These are phyloP conservation scores for Drosophila atripex DNA, from an alignment of 2,888 invertebrate genomes.

Conservation along the genomic window DNA sequence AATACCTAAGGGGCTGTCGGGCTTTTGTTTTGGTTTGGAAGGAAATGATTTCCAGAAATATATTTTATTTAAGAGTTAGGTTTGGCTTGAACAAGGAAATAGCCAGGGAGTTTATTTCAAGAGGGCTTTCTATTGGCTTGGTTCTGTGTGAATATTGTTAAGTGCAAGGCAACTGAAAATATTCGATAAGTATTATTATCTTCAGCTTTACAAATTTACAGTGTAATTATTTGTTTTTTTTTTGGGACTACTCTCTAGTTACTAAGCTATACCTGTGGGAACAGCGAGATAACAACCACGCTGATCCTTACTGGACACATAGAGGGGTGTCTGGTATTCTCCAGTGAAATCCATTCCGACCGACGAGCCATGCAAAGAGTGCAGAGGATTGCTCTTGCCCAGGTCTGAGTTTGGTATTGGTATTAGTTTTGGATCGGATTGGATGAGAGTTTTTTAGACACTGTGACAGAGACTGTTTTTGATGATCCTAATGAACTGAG, in stretches of 20 bases:
- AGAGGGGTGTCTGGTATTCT: constrained; percentile 84
- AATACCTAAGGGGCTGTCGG: neutral
- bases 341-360: constrained; percentile 63
- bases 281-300: constrained; percentile 87
- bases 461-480: constrained; percentile 4
- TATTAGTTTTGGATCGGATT: constrained; percentile 12
- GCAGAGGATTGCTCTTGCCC: constrained; percentile 51
- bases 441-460: constrained; percentile 43
- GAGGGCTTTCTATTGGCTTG: constrained; percentile 1
- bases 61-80: neutral
- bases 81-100: neutral
- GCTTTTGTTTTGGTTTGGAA: neutral
- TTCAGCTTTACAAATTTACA: constrained; percentile 26
- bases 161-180: constrained; percentile 47
- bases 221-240: constrained; percentile 4
- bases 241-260: constrained; percentile 19
- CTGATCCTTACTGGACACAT: constrained; percentile 86
- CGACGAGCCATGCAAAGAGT: constrained; percentile 81
- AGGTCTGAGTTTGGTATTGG: constrained; percentile 33
- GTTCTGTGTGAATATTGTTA: constrained; percentile 23
- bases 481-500: constrained; percentile 49
- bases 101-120: constrained; percentile 2
- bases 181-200: constrained; percentile 4
- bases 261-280: constrained; percentile 85
- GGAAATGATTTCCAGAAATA: neutral